These are phyloP conservation scores for Baccha elongata DNA, from an alignment of 2,888 invertebrate species.

Conservation along the genomic window DNA sequence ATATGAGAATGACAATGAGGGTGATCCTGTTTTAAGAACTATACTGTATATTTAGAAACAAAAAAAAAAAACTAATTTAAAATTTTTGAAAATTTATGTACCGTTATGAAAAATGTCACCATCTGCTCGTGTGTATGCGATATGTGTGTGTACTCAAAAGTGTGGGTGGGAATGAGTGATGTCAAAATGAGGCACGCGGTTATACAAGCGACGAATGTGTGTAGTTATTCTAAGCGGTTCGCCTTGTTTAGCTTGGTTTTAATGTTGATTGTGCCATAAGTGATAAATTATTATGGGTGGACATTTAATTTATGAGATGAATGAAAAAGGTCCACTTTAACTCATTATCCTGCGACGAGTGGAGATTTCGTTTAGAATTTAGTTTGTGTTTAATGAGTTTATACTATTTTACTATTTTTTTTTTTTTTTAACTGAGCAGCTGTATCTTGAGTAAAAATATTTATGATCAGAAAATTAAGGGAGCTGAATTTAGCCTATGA, in stretches of 20 bases:
- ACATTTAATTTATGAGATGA: constrained; percentile 41
- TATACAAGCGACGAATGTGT: no score
- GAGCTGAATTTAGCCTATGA: no score
- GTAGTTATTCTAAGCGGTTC: background rate
- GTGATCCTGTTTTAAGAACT: background rate
- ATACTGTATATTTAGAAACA: constrained; percentile 65
- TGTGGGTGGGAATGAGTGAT: constrained; percentile 51
- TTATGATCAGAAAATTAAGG: no score
- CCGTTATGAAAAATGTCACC: constrained; percentile 71
- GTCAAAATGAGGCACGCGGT: constrained; percentile 36
- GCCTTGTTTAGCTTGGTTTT: constrained; percentile 34
- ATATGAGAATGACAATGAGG: constrained; percentile 37
- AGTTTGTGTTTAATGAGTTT: constrained; percentile 11
- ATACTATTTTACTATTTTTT: no score
- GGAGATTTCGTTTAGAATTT: background rate
- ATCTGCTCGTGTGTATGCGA: constrained; percentile 35
- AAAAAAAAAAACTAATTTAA: constrained; percentile 69
- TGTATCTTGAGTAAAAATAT: background rate
- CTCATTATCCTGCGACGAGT: constrained; percentile 21
- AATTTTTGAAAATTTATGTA: constrained; percentile 71
- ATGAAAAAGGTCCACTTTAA: constrained; percentile 20
- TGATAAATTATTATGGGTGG: constrained; percentile 69
- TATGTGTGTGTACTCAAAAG: constrained; percentile 11
- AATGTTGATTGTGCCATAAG: constrained; percentile 56
- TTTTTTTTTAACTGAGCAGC: constrained; percentile 5